A percentile compares a stretch with the other conserved stretches of the same genome.
These are phyloP conservation scores for Melanostoma mellinum DNA, from an alignment of 2,888 invertebrate genomes.

Conservation along the genomic window DNA sequence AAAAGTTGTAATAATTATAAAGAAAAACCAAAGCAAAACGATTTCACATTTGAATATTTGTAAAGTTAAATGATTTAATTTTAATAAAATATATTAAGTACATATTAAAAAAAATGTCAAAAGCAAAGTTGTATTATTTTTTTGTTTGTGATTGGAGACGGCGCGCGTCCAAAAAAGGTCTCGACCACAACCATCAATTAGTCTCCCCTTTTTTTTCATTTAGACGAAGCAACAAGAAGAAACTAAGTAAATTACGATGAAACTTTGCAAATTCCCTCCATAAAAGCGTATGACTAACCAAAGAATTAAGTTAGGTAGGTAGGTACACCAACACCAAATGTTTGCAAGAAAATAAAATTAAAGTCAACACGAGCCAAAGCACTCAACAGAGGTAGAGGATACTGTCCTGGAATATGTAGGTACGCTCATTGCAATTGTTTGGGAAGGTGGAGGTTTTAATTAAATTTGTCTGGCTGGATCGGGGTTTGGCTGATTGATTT, in stretches of 20 bases:
- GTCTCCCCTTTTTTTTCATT: not conserved
- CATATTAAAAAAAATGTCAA: constrained; percentile 15
- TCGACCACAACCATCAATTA: not conserved
- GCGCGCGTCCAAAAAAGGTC: not conserved
- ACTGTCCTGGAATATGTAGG: not conserved
- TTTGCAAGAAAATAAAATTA: constrained; percentile 37
- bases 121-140: not conserved
- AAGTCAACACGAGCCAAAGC: constrained; percentile 25
- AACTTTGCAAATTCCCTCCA: constrained; percentile 25
- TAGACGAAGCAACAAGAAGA: not conserved
- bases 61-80: constrained; percentile 69
- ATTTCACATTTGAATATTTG: constrained; percentile 52
- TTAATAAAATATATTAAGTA: constrained; percentile 63
- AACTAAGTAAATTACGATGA: constrained; percentile 18
- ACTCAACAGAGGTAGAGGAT: constrained; percentile 1
- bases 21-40: constrained; percentile 24
- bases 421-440: constrained; percentile 10
- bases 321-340: constrained; percentile 48
- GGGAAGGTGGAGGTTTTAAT: constrained; percentile 65
- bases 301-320: constrained; percentile 3
- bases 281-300: constrained; percentile 17
- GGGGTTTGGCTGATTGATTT: constrained; percentile 64
- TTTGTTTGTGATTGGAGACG: not conserved
- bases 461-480: constrained; percentile 68
- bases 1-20: constrained; percentile 12